A percentile compares a stretch with the other conserved stretches of the same genome.
Evolutionary conservation across 2,888 invertebrate species (phyloP).

Genomic region (Thymelicus sylvestris): DNA sequence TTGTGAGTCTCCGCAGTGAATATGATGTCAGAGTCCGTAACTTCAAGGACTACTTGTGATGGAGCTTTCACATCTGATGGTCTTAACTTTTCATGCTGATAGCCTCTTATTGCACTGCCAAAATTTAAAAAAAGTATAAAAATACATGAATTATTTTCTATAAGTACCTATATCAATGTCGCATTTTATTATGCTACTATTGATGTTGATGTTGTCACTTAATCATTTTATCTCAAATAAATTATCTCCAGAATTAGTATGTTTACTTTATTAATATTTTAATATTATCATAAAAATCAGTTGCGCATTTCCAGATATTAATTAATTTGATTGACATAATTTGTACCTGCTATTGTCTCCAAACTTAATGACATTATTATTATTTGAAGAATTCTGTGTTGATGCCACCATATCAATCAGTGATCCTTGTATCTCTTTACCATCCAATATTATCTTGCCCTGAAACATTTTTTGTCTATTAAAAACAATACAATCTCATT

Average conservation of each 20-base stretch:
- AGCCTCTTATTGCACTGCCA: slow-evolving; percentile 94
- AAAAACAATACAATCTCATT: no score
- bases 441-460: slow-evolving; percentile 94
- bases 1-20: slow-evolving; percentile 99
- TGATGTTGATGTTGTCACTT: no score
- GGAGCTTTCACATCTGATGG: slow-evolving; percentile 86
- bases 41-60: slow-evolving; percentile 84
- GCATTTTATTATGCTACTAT: no score
- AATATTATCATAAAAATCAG: no score
- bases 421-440: slow-evolving; percentile 90
- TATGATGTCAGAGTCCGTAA: slow-evolving; percentile 92
- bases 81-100: slow-evolving; percentile 87
- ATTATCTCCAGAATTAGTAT: no score
- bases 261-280: no score
- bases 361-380: slow-evolving; percentile 98
- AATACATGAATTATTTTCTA: no score
- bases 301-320: no score
- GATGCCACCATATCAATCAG: slow-evolving; percentile 96
- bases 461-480: slow-evolving; percentile 52
- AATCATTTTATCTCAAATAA: no score
- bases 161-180: no score
- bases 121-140: neutral
- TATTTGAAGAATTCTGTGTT: slow-evolving; percentile 93
- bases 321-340: neutral
- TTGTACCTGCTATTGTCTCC: slow-evolving; percentile 96